Base-by-base conservation (phyloP, 2,888 invertebrate genomes). In the Meteorus cinctellus region DNA sequence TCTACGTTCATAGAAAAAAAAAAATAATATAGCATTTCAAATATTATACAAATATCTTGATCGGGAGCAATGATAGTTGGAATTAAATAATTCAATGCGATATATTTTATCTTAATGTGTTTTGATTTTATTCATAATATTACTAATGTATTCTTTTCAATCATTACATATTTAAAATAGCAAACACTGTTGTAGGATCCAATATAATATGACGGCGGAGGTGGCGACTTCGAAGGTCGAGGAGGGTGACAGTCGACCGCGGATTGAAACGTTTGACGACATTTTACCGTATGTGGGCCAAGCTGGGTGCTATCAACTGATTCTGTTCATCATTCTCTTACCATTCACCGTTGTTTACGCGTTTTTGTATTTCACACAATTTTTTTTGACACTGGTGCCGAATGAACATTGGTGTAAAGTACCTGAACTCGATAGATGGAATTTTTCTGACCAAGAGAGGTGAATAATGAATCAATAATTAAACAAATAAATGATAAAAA, bases 301-400 rank as follows among this genome's bases (percentile, higher is more conserved):
- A 72, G 89, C 89, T n/a, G 86, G 88, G 69, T 83, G 86, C 66
- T 89, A 89, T 78, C 89, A 89, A 76, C 84, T 85, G 82, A 84
- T 89, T 77, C 85, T 89, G 29, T 89, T 89, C 79, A 29, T 89
- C 31, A 78, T 89, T 4, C 82, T 89, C 0, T 80, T 89, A 75
- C 89, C 89, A 19, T 89, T 89, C 76, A 89, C 89, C 59, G 86
- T 89, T 78, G 89, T 88, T 65, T 89, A 89, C 74, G 88, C 89
- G 3, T 89, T 89, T 77, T 86, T 89, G 12, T 89, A 89, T 77
- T 89, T 89, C 78, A 87, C 89, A 19, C 89, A 89, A 79, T 89
- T 89, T 81, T 89, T 89, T 78, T 82, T 89, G 66, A 89, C 89
- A 2, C 84, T 89, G 55, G 75, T 88, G 24, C 89, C 89, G 0